phyloP scores from a whole-genome alignment of 2,888 invertebrate genomes.

The Athalia circularis region DNA sequence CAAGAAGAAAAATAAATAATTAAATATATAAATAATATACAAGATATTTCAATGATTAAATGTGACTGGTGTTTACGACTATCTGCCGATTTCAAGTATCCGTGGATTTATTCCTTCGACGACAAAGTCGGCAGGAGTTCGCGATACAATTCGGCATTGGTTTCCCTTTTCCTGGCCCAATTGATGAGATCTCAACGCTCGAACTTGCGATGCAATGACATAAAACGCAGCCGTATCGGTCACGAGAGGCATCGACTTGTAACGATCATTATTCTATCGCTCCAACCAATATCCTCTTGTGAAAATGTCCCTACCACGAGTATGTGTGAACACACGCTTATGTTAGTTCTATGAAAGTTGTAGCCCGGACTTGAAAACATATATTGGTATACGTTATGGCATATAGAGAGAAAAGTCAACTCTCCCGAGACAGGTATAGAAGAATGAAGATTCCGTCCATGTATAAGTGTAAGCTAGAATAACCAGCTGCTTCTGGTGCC shows the following conservation, averaged over 20 bases:
- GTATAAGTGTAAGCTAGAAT: background rate
- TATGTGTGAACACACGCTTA: slow-evolving; percentile 16
- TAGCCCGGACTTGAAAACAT: background rate
- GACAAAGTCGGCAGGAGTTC: background rate
- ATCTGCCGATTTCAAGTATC: too few species aligned
- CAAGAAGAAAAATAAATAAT: too few species aligned
- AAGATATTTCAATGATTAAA: too few species aligned
- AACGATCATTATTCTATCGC: too few species aligned
- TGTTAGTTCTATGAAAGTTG: slow-evolving; percentile 28
- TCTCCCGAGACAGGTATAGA: slow-evolving; percentile 15
- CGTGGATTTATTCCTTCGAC: background rate
- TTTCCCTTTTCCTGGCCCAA: background rate
- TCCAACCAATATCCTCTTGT: too few species aligned
- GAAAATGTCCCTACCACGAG: slow-evolving; percentile 25
- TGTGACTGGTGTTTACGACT: too few species aligned
- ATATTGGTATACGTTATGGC: background rate
- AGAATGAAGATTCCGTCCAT: slow-evolving; percentile 38
- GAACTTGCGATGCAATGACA: background rate
- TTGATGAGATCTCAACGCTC: slow-evolving; percentile 39
- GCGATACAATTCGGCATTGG: background rate
- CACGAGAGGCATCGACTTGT: too few species aligned
- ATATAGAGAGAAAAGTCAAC: slow-evolving; percentile 23
- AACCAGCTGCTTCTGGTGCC: slow-evolving; percentile 11
- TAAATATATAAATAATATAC: too few species aligned
- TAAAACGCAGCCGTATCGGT: too few species aligned